Conservation (phyloP, 2,113 vertebrate genomes). For the Poecilia latipinna region DNA sequence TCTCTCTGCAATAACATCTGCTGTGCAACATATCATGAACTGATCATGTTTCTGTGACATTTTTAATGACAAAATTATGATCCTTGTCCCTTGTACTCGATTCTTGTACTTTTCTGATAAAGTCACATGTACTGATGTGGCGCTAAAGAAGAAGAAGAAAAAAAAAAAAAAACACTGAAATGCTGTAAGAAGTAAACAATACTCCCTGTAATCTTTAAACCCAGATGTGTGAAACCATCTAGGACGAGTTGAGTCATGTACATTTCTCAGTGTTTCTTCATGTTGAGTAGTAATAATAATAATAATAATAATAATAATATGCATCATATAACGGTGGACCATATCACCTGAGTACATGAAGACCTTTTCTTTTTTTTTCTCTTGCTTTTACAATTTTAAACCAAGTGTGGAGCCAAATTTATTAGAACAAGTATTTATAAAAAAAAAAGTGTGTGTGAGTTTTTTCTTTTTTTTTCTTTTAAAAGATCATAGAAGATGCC, state of each 20-base stretch:
- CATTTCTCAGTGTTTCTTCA: slow-evolving; percentile 64
- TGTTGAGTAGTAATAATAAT: slow-evolving; percentile 41
- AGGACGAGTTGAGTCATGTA: slow-evolving; percentile 48
- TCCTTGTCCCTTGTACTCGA: slow-evolving; percentile 20
- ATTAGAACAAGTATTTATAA: slow-evolving; percentile 76
- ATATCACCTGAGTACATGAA: slow-evolving; percentile 52
- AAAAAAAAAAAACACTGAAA: neutral
- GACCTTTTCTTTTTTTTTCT: slow-evolving; percentile 39
- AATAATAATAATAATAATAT: slow-evolving; percentile 27
- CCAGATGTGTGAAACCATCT: slow-evolving; percentile 55
- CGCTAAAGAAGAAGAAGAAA: slow-evolving; percentile 16
- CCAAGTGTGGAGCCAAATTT: slow-evolving; percentile 66
- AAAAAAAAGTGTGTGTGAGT: slow-evolving; percentile 43
- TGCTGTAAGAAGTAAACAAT: slow-evolving; percentile 32
- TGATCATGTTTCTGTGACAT: slow-evolving; percentile 57
- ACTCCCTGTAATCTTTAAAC: slow-evolving; percentile 31
- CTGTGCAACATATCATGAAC: slow-evolving; percentile 63
- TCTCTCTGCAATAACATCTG: slow-evolving; percentile 65
- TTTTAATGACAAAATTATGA: slow-evolving; percentile 48
- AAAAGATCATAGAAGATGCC: slow-evolving; percentile 56
- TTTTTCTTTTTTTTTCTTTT: slow-evolving; percentile 56
- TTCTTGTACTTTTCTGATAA: slow-evolving; percentile 35
- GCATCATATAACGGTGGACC: slow-evolving; percentile 53
- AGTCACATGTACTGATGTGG: slow-evolving; percentile 53
- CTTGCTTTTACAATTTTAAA: slow-evolving; percentile 56